Evolutionary conservation across 2,797 vertebrate genomes (phyloP).

Genomic region (Chromis chromis): DNA sequence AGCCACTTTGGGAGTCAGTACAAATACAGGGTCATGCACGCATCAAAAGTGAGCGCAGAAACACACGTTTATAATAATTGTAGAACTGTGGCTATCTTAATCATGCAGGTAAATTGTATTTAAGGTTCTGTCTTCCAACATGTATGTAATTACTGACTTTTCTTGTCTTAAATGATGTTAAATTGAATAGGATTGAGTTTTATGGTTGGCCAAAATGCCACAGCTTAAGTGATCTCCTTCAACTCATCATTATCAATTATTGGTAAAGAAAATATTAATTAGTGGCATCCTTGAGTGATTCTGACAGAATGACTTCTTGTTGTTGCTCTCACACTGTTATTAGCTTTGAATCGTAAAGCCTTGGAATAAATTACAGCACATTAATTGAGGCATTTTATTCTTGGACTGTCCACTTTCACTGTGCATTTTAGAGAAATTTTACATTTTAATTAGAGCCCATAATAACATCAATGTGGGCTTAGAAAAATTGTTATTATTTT

Average conservation of each 20-base stretch:
- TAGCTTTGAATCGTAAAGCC: background rate
- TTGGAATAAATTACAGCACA: no score
- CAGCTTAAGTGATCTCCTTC: background rate
- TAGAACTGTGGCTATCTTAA: background rate
- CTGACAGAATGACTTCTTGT: background rate
- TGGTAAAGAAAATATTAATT: background rate
- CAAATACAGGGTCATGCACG: background rate
- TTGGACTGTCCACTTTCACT: background rate
- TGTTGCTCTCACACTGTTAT: slow-evolving; percentile 6
- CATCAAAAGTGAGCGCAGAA: background rate
- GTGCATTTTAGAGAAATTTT: background rate
- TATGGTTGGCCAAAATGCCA: background rate
- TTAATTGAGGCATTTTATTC: no score
- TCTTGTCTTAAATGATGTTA: background rate
- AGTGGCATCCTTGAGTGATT: background rate
- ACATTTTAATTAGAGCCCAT: background rate
- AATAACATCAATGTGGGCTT: background rate
- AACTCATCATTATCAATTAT: background rate
- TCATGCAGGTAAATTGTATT: background rate
- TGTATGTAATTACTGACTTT: background rate
- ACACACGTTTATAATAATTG: background rate
- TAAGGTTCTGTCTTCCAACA: background rate
- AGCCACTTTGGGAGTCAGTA: slow-evolving; percentile 18
- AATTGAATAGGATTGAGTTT: background rate
- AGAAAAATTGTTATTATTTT: background rate